A percentile compares a stretch with the other conserved stretches of the same genome.
Evolutionary conservation across 2,113 vertebrate species (phyloP).

Genomic region (Chaetops frenatus): DNA sequence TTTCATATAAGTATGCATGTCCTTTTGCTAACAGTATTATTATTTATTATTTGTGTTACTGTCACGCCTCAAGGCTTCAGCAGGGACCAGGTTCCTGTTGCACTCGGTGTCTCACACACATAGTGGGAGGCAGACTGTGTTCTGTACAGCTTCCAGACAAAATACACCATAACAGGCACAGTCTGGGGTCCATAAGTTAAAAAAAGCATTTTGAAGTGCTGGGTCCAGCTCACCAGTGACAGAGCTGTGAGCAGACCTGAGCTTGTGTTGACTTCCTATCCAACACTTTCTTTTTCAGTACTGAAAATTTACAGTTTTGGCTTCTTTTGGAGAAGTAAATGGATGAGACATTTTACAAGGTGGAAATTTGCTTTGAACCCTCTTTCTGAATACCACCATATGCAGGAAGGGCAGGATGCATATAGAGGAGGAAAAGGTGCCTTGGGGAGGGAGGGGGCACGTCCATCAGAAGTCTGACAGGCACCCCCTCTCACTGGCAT

Average conservation of each 20-base stretch:
- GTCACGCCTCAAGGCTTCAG: neutral
- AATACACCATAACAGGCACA: neutral
- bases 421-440: neutral
- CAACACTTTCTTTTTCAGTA: neutral
- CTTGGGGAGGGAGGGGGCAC: rapidly evolving
- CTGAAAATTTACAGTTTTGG: rapidly evolving
- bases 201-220: neutral
- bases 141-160: neutral
- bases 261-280: neutral
- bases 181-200: neutral
- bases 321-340: neutral
- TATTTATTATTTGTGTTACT: constrained; percentile 32
- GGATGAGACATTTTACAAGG: neutral
- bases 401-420: neutral
- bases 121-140: neutral
- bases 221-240: neutral
- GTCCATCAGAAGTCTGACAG: neutral
- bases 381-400: neutral
- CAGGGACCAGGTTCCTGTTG: neutral
- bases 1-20: constrained; percentile 47
- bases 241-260: neutral
- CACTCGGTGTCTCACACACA: neutral
- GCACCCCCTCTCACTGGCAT: neutral
- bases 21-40: neutral
- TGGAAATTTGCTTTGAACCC: neutral